These are phyloP conservation scores for Priocnemis perturbator DNA, from an alignment of 2,888 invertebrate genomes.

Conservation along the genomic window DNA sequence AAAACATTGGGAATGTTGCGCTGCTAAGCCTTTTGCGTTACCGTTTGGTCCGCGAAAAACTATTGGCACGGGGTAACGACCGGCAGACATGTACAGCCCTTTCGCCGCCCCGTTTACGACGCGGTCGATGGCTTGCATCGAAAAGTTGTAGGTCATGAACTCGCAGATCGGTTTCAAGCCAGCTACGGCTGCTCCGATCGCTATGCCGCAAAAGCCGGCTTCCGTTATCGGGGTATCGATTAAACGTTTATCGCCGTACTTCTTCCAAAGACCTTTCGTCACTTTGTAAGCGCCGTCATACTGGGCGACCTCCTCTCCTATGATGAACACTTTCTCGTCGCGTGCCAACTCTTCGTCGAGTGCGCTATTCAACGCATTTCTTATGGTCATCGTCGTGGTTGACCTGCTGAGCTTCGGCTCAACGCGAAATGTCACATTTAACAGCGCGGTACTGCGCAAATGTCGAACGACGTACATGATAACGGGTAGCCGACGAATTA, in stretches of 20 bases:
- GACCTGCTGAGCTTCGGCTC: constrained; percentile 18
- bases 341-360: constrained; percentile 81
- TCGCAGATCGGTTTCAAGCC: constrained; percentile 84
- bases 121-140: constrained; percentile 86
- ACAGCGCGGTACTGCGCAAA: neutral
- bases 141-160: constrained; percentile 87
- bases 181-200: constrained; percentile 82
- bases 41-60: constrained; percentile 84
- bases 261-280: constrained; percentile 80
- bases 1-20: constrained; percentile 83
- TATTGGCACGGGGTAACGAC: constrained; percentile 78
- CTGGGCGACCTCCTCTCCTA: constrained; percentile 82
- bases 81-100: constrained; percentile 84
- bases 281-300: constrained; percentile 82
- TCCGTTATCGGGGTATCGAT: constrained; percentile 84
- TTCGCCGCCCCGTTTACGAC: constrained; percentile 79
- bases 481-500: neutral
- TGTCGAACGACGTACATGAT: neutral
- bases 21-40: constrained; percentile 79
- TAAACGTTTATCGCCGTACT: constrained; percentile 80
- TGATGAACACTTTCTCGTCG: constrained; percentile 78
- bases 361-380: constrained; percentile 81
- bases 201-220: constrained; percentile 82
- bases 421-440: no score
- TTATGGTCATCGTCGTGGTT: constrained; percentile 67